Conservation (phyloP, 1,140 invertebrate genomes). For the Coptotermes formosanus region DNA sequence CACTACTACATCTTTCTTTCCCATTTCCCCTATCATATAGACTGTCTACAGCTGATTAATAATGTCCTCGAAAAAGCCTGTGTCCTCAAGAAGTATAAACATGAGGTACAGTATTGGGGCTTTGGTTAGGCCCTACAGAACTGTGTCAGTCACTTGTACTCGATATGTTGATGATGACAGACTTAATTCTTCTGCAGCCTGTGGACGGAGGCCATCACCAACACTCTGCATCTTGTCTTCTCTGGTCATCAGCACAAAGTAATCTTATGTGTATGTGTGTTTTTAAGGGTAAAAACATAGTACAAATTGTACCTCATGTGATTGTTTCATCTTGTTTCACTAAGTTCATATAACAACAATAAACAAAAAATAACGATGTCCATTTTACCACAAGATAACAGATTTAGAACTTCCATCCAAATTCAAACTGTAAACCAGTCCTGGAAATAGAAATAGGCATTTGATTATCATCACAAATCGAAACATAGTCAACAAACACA, state of each 20-base stretch:
- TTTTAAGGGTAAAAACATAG: too few relatives aligned
- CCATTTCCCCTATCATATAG: too few relatives aligned
- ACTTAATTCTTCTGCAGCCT: not conserved
- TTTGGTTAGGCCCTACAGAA: too few relatives aligned
- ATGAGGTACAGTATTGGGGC: too few relatives aligned
- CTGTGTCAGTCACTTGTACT: not conserved
- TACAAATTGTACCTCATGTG: too few relatives aligned
- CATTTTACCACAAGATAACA: constrained; percentile 25
- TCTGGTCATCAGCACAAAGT: not conserved
- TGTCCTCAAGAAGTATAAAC: too few relatives aligned
- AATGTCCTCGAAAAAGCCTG: not conserved
- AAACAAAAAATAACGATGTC: not conserved
- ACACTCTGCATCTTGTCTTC: not conserved
- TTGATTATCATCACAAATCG: constrained; percentile 32
- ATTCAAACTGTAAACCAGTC: constrained; percentile 40
- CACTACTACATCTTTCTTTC: too few relatives aligned
- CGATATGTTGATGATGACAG: not conserved
- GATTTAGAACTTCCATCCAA: constrained; percentile 27
- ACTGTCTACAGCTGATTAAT: not conserved
- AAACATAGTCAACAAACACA: constrained; percentile 18
- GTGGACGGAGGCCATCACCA: not conserved
- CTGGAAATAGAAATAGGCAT: constrained; percentile 44
- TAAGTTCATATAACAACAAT: too few relatives aligned
- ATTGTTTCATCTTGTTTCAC: too few relatives aligned
- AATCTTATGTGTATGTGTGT: not conserved